Conservation (phyloP, 2,888 invertebrate genomes). For the Xanthia icteritia region DNA sequence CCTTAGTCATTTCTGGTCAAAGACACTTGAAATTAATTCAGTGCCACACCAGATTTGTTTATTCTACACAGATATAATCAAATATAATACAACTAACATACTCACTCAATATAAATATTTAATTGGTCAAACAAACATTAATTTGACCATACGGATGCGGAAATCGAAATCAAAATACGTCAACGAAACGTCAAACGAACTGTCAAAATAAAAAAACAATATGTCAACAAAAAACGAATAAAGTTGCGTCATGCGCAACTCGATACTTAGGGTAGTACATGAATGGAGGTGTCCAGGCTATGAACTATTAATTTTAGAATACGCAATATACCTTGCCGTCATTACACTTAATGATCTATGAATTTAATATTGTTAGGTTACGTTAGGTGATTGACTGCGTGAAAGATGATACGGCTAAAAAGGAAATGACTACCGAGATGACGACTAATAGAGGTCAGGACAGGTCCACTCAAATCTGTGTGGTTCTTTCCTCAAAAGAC, state of each 20-base stretch:
- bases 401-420: too few relatives aligned
- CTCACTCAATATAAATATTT: not conserved
- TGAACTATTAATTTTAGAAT: constrained; percentile 6
- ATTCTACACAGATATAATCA: not conserved
- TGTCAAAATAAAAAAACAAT: not conserved
- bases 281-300: constrained; percentile 5
- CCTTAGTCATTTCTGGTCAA: not conserved
- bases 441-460: too few relatives aligned
- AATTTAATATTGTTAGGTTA: constrained; percentile 5
- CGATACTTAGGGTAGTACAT: not conserved
- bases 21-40: not conserved
- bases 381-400: not conserved
- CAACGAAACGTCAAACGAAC: not conserved
- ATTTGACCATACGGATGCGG: not conserved
- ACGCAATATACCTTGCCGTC: not conserved
- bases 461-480: too few relatives aligned
- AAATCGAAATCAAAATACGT: not conserved
- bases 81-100: not conserved
- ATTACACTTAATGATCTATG: constrained; percentile 27
- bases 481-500: too few relatives aligned
- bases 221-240: not conserved
- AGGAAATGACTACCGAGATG: too few relatives aligned
- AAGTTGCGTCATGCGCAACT: not conserved
- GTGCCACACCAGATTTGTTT: not conserved
- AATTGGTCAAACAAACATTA: not conserved